Percentiles rank a stretch among this genome's conserved stretches.
phyloP scores from a whole-genome alignment of 2,113 vertebrate species.

The Malurus melanocephalus region DNA sequence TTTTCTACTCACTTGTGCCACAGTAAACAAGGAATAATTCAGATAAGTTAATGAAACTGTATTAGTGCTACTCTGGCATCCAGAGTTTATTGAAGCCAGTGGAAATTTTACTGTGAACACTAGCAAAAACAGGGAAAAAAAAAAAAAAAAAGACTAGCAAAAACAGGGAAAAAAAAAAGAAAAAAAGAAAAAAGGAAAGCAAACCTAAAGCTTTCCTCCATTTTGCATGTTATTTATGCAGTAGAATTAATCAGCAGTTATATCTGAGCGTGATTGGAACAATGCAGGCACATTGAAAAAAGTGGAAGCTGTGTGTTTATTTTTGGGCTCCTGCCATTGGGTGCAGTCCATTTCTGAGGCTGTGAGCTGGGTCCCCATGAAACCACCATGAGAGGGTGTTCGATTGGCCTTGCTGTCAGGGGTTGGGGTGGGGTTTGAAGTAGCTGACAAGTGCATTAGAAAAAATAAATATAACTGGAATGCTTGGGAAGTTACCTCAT shows the following conservation, averaged over 20 bases:
- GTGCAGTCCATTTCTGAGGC: conserved; percentile 50
- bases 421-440: conserved; percentile 41
- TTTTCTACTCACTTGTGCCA: neutral
- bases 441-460: conserved; percentile 53
- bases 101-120: neutral
- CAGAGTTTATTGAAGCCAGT: neutral
- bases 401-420: conserved; percentile 15
- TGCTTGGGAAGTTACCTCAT: conserved; percentile 51
- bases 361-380: conserved; percentile 2
- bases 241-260: conserved; percentile 35
- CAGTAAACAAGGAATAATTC: neutral
- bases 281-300: conserved; percentile 3
- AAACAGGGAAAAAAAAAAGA: neutral
- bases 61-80: neutral
- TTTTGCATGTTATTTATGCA: conserved; percentile 28
- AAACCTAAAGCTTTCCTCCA: neutral
- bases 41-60: neutral
- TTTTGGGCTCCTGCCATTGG: conserved; percentile 43
- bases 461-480: conserved; percentile 63
- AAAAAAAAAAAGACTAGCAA: neutral
- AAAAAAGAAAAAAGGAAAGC: no score
- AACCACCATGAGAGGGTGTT: conserved; percentile 38
- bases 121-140: neutral
- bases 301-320: conserved; percentile 40
- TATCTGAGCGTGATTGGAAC: conserved; percentile 22